Evolutionary conservation across 1,140 invertebrate genomes (phyloP), one percentile per base, ranked within the genome.

Genomic region (Bombus difficillimus): DNA sequence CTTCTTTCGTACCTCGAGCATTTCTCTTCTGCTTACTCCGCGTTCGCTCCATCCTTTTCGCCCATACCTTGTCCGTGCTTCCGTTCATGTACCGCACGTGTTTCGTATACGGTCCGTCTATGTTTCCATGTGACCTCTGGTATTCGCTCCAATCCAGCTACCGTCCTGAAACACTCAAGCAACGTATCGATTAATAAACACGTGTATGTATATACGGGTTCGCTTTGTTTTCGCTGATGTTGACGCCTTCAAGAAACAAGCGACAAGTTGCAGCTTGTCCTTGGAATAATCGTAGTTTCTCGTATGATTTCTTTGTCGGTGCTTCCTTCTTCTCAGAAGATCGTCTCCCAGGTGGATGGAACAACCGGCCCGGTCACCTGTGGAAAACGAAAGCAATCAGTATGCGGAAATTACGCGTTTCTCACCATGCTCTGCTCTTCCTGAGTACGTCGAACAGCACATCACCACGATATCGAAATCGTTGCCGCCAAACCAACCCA

Each of bases 301-400:
- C 32, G 25, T 25, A 9, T 3, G 3, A 34, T 75, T 5, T 75
- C 47, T 15, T 41, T 41, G 13, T 37, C 53, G 8, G 0, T 13
- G 37, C 9, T 25, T 12, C 34, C 64, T 62, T 80, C 53, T 66
- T 32, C 5, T 66, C 9, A 3, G 39, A 34, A 9, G 15, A 62
- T 41, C 18, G 28, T 53, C 41, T n/a, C 47, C 12, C 53, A 1
- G 15, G 25, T 3, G 34, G 57, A 47, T 25, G 13, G 37, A 66
- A 22, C 66, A 62, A n/a, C n/a, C 25, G 13, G 15, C 57, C 69
- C 84, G 37, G 18, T 68, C 66, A 92, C 91, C 90, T 93, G 77
- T 68, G 86, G 86, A 92, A 92, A 91, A 89, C 64, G 75, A 4
- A 85, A 77, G 22, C 64, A 74, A 66, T 91, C 59, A 92, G 90